Conservation (phyloP, 2,797 vertebrate genomes). For the Mergus octosetaceus region DNA sequence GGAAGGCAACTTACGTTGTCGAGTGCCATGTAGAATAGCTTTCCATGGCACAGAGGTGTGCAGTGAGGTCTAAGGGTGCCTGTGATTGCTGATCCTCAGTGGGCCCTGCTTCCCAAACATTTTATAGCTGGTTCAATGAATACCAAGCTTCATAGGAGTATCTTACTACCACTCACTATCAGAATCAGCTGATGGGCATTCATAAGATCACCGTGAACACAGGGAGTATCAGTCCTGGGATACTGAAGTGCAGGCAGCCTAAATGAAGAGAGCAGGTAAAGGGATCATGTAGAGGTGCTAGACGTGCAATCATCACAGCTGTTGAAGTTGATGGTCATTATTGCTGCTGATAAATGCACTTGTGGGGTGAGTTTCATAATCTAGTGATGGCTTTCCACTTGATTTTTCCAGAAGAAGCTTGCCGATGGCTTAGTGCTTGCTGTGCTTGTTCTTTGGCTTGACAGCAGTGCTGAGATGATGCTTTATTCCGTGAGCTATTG, state of each 20-base stretch:
- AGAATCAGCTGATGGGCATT: neutral
- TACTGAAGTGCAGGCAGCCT: neutral
- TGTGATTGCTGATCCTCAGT: neutral
- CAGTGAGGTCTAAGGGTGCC: neutral
- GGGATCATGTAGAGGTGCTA: neutral
- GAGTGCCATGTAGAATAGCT: neutral
- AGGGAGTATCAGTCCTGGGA: neutral
- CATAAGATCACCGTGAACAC: neutral
- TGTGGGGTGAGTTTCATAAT: neutral
- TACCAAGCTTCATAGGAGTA: neutral
- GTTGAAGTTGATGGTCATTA: neutral
- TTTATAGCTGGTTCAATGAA: neutral
- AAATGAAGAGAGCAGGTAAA: neutral
- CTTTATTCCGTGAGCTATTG: slow-evolving; percentile 29
- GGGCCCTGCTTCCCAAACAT: neutral
- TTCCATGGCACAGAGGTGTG: neutral
- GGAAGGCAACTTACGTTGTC: neutral
- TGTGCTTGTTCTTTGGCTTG: neutral
- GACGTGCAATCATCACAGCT: neutral
- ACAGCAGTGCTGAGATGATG: slow-evolving; percentile 9
- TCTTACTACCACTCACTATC: neutral
- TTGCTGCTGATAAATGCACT: neutral
- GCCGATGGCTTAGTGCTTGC: neutral
- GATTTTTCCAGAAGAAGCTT: neutral
- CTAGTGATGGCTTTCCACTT: neutral